These are phyloP conservation scores for Pseudotriccus pelzelni DNA, from an alignment of 2,797 vertebrate species.

Conservation along the genomic window DNA sequence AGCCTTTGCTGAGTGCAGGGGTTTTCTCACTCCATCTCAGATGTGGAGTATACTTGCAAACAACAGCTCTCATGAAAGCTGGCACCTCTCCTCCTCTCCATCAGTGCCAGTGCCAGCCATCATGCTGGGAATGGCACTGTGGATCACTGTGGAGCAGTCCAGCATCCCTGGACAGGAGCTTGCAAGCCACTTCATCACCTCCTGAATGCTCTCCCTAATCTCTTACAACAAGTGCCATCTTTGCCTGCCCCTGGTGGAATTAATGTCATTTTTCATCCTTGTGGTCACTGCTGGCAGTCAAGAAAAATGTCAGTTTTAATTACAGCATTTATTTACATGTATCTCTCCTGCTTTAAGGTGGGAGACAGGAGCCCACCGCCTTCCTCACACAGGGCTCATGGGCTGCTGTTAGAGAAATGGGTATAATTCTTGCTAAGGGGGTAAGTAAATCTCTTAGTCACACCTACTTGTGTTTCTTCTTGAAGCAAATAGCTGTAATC, in stretches of 20 bases:
- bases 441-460: not conserved
- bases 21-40: not conserved
- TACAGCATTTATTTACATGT: constrained; percentile 33
- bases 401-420: not conserved
- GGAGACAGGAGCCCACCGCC: not conserved
- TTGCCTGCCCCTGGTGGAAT: not conserved
- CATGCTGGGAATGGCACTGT: not conserved
- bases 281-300: not conserved
- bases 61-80: not conserved
- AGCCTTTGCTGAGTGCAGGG: not conserved
- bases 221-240: not conserved
- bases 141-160: not conserved
- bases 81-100: not conserved
- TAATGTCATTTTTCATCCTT: constrained; percentile 33
- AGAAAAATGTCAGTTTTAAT: constrained; percentile 37
- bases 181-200: not conserved
- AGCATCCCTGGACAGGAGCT: not conserved
- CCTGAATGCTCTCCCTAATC: not conserved
- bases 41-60: not conserved
- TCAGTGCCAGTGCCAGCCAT: not conserved
- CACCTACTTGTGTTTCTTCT: not conserved
- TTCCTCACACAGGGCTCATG: not conserved
- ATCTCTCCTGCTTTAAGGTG: constrained; percentile 3
- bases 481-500: not conserved
- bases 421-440: not conserved